Evolutionary conservation across 1,140 invertebrate species (phyloP).

Genomic region (Calliopsis andreniformis): DNA sequence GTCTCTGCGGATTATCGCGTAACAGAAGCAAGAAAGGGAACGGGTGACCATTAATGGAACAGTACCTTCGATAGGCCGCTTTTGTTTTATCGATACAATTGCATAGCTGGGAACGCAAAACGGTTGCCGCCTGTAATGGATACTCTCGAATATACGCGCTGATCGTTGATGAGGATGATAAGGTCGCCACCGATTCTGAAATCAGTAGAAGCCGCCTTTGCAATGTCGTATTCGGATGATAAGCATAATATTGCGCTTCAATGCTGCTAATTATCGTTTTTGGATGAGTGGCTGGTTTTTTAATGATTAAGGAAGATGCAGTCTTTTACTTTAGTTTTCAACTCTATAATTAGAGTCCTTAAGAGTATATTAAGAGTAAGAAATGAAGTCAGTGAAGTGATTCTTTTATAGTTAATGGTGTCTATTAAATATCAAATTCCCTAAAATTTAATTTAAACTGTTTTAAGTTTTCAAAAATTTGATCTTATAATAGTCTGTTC

Average conservation of each 20-base stretch:
- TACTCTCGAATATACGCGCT: conserved; percentile 45
- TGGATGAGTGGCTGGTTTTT: no score
- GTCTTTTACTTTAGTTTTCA: no score
- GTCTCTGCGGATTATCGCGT: conserved; percentile 62
- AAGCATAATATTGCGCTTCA: not conserved
- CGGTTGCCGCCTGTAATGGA: conserved; percentile 53
- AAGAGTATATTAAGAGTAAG: no score
- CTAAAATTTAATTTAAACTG: no score
- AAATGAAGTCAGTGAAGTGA: no score
- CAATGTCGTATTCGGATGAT: not conserved
- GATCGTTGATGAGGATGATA: conserved; percentile 62
- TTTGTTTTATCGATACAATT: conserved; percentile 70
- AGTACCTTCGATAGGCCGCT: conserved; percentile 56
- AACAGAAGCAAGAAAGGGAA: conserved; percentile 62
- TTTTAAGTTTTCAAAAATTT: no score
- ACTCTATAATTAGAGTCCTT: no score
- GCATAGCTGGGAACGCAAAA: conserved; percentile 45
- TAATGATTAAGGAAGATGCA: no score
- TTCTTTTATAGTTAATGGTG: no score
- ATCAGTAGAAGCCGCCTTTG: conserved; percentile 6
- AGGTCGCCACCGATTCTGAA: conserved; percentile 57
- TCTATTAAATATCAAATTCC: no score
- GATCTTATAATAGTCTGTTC: no score
- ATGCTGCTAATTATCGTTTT: no score
- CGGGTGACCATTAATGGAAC: conserved; percentile 61